These are phyloP conservation scores for Dasypus novemcinctus DNA, from an alignment of 2,113 vertebrate species.

Conservation along the genomic window DNA sequence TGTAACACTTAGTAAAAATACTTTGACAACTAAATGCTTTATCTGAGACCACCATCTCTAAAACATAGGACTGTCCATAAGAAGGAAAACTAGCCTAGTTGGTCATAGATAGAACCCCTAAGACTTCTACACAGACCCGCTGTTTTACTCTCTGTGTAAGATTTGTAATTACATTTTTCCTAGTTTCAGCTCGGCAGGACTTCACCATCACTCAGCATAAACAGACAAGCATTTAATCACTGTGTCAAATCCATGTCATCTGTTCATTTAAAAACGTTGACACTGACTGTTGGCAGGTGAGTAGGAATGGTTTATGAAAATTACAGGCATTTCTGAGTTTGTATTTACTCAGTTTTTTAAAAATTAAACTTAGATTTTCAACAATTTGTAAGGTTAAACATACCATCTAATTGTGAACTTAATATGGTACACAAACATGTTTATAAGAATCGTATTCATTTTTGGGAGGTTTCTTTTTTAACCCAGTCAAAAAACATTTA, in stretches of 20 bases:
- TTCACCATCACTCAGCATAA: conserved; percentile 57
- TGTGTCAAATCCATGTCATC: conserved; percentile 38
- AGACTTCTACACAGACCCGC: neutral
- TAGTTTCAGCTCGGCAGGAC: neutral
- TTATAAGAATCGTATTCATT: conserved; percentile 51
- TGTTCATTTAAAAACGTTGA: conserved; percentile 59
- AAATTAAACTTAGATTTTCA: conserved; percentile 60
- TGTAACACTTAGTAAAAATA: neutral
- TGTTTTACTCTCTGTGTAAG: neutral
- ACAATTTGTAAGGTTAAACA: conserved; percentile 47
- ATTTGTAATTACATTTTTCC: conserved; percentile 41
- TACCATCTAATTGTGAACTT: conserved; percentile 45
- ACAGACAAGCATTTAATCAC: conserved; percentile 52
- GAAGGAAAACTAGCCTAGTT: neutral
- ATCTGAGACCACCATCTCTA: neutral
- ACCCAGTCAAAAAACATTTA: conserved; percentile 40
- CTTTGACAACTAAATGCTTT: conserved; percentile 16
- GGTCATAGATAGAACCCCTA: neutral
- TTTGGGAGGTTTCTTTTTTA: conserved; percentile 42
- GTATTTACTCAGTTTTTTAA: conserved; percentile 64
- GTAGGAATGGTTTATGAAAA: conserved; percentile 58
- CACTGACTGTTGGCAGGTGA: conserved; percentile 50
- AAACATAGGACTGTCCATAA: neutral
- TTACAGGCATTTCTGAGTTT: conserved; percentile 49
- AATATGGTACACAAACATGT: conserved; percentile 51